phyloP scores from a whole-genome alignment of 1,140 invertebrate genomes.

The Leptinotarsa texana region DNA sequence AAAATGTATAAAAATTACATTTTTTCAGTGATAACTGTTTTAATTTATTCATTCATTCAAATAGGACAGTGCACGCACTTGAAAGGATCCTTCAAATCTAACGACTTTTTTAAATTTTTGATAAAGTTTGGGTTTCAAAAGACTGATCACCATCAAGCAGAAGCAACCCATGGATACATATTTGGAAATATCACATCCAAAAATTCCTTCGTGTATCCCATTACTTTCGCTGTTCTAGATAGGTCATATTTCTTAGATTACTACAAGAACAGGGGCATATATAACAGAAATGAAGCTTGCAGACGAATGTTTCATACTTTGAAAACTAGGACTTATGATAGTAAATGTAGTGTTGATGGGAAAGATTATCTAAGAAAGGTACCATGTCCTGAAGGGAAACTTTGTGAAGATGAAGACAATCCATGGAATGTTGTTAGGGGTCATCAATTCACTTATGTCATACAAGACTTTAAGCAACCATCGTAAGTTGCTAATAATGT shows the following conservation, averaged over 20 bases:
- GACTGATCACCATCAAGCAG: slow-evolving; percentile 80
- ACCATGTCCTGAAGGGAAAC: slow-evolving; percentile 75
- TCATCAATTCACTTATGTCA: slow-evolving; percentile 92
- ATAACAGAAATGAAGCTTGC: slow-evolving; percentile 72
- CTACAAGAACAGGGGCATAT: slow-evolving; percentile 74
- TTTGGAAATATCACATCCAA: slow-evolving; percentile 90
- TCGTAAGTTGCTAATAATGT: slow-evolving; percentile 63
- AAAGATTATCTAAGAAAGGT: slow-evolving; percentile 87
- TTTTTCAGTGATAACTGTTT: slow-evolving; percentile 38
- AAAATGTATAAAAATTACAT: slow-evolving; percentile 43
- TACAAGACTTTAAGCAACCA: slow-evolving; percentile 85
- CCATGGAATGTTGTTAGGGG: slow-evolving; percentile 81
- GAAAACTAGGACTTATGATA: slow-evolving; percentile 81
- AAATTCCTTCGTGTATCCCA: slow-evolving; percentile 65
- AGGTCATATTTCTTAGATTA: slow-evolving; percentile 85
- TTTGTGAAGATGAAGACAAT: slow-evolving; percentile 88
- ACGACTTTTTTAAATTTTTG: slow-evolving; percentile 88
- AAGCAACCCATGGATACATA: slow-evolving; percentile 88
- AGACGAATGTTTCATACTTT: slow-evolving; percentile 83
- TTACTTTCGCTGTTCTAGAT: slow-evolving; percentile 86
- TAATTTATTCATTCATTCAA: slow-evolving; percentile 38
- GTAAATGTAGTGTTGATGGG: slow-evolving; percentile 72
- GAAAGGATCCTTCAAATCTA: slow-evolving; percentile 67
- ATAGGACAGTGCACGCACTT: slow-evolving; percentile 58
- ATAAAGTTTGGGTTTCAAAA: slow-evolving; percentile 97